phyloP scores from a whole-genome alignment of 2,888 invertebrate species.

The Leptinotarsa haldemani region DNA sequence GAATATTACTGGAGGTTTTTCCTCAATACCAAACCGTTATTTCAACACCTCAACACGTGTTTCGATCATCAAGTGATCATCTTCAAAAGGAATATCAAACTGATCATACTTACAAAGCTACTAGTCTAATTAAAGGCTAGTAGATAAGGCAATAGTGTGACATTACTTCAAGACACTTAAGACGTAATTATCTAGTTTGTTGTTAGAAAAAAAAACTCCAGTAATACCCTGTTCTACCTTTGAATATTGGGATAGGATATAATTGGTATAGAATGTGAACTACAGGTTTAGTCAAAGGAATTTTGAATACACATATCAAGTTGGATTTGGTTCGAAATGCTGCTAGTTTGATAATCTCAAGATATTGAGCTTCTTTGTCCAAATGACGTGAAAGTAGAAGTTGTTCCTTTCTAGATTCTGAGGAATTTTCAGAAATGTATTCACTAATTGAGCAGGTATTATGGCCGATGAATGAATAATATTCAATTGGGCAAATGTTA shows the following conservation, averaged over 20 bases:
- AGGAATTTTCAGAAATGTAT: background rate
- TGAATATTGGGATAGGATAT: slow-evolving; percentile 13
- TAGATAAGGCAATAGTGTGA: no score
- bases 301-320: slow-evolving; percentile 6
- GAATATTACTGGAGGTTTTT: no score
- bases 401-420: slow-evolving; percentile 17
- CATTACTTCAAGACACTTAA: no score
- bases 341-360: slow-evolving; percentile 13
- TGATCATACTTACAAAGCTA: no score
- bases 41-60: no score
- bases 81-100: no score
- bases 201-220: no score
- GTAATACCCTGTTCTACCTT: background rate
- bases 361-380: slow-evolving; percentile 3
- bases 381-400: background rate
- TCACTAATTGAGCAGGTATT: background rate
- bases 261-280: background rate
- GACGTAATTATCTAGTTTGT: no score
- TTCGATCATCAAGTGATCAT: no score
- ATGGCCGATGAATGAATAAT: slow-evolving; percentile 11
- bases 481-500: slow-evolving; percentile 1
- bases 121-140: no score
- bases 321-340: slow-evolving; percentile 17
- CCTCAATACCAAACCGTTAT: no score
- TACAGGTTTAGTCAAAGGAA: background rate